Base-by-base conservation (phyloP, 2,113 vertebrate genomes). In the Seriola rivoliana region DNA sequence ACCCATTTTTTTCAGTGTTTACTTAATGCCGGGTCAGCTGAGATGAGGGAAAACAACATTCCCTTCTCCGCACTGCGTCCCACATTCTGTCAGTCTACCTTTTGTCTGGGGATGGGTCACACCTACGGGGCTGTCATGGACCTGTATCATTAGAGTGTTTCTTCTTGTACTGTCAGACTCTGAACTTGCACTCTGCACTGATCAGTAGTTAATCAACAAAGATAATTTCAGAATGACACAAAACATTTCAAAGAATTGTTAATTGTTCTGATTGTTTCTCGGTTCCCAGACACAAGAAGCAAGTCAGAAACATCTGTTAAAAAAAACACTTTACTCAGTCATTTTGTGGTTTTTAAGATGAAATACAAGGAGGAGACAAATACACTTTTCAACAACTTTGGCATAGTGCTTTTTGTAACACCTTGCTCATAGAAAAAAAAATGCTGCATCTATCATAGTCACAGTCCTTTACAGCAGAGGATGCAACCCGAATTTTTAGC, bases 1-100 rank as follows among this genome's bases (percentile, higher is more conserved):
- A 82, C 77, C 82, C 75, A 78, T 71, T 84, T 73, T 78, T 29
- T 50, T 11, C 54, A 71, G 29, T 84, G 80, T 89, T 91, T 81
- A 88, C 74, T 75, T 81, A 75, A 84, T 68, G 52, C 50, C 10
- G 48, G 81, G 87, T 91, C 83, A 90, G 84, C 88, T 89, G 90
- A 75, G 69, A 85, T 42, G 83, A 80, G 36, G 85, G 78, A 79
- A 81, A 84, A 86, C 84, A 85, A 74, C 81, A 77, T 87, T 85
- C 66, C 80, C 80, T 52, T 59, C 63, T 67, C n/a, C 11, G 12
- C 57, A 52, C 14, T 8, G n/a, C 36, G 74, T 66, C 75, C 78
- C 74, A 76, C 71, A 76, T 75, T 71, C 54, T 50, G 80, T 75
- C 72, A 19, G 59, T 63, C 58, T 55, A 74, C 78, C 71, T 89